Conservation (phyloP, 2,113 vertebrate genomes). For the Tenrec ecaudatus region DNA sequence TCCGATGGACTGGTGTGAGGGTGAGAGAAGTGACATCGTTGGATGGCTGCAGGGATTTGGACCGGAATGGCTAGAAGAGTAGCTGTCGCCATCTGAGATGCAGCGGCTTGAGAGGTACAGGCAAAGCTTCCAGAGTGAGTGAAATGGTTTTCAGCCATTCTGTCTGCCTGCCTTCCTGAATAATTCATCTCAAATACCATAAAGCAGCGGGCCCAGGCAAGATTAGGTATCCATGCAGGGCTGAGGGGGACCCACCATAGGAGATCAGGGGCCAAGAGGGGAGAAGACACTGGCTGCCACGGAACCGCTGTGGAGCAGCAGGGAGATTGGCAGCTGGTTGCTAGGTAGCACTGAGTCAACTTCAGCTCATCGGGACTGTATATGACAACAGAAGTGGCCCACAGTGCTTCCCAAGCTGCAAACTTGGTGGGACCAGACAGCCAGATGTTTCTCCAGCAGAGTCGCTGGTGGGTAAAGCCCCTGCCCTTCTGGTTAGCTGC, state of each 20-base stretch:
- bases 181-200: neutral
- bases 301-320: neutral
- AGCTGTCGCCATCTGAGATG: too few relatives aligned
- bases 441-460: too few relatives aligned
- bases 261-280: neutral
- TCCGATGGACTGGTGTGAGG: too few relatives aligned
- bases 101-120: too few relatives aligned
- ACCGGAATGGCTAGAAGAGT: too few relatives aligned
- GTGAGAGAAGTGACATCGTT: too few relatives aligned
- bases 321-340: neutral
- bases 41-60: too few relatives aligned
- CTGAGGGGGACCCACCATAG: neutral
- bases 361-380: neutral
- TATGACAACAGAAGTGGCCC: neutral
- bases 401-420: too few relatives aligned
- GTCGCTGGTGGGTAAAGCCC: neutral
- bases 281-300: neutral
- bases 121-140: neutral
- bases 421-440: too few relatives aligned
- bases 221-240: neutral
- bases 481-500: neutral
- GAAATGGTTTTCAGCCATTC: constrained; percentile 29
- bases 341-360: neutral
- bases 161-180: neutral
- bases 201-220: neutral